phyloP scores from a whole-genome alignment of 53 echinoderm and acorn worm genomes.

The Echinometra lucunter region DNA sequence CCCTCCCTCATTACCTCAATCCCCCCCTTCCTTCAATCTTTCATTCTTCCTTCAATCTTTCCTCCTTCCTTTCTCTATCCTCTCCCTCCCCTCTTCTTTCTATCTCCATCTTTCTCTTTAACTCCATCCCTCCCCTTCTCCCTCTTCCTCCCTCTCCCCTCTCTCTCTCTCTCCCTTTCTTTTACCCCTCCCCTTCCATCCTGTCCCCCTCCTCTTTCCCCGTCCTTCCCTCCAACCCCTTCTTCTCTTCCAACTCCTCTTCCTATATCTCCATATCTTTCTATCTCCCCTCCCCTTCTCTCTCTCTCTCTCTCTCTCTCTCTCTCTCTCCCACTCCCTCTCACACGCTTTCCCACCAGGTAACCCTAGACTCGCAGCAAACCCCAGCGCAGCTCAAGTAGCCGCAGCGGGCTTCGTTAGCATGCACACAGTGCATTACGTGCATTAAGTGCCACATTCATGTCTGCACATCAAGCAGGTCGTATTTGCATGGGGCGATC shows the following conservation, averaged over 20 bases:
- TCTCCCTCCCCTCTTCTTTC: neutral
- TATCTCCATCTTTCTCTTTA: neutral
- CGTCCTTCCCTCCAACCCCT: too few species aligned
- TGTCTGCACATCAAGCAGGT: neutral
- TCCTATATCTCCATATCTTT: neutral
- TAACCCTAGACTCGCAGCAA: conserved; percentile 5
- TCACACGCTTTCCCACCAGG: neutral
- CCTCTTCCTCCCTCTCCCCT: neutral
- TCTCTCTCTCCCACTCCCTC: neutral
- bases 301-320: neutral
- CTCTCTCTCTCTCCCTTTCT: neutral
- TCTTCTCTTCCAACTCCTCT: neutral
- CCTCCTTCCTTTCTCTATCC: neutral
- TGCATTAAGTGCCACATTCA: conserved; percentile 47
- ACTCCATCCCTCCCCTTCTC: neutral
- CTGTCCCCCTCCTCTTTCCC: neutral
- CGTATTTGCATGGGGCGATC: conserved; percentile 29
- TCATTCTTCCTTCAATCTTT: too few species aligned
- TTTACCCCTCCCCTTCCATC: too few species aligned
- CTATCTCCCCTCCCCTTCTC: too few species aligned
- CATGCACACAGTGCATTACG: conserved; percentile 27
- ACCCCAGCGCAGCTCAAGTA: conserved; percentile 10
- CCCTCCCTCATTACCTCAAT: too few species aligned
- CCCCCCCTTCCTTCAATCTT: neutral
- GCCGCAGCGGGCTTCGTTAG: conserved; percentile 17